These are phyloP conservation scores for Solenopsis invicta DNA, from an alignment of 1,140 invertebrate species.

Conservation along the genomic window DNA sequence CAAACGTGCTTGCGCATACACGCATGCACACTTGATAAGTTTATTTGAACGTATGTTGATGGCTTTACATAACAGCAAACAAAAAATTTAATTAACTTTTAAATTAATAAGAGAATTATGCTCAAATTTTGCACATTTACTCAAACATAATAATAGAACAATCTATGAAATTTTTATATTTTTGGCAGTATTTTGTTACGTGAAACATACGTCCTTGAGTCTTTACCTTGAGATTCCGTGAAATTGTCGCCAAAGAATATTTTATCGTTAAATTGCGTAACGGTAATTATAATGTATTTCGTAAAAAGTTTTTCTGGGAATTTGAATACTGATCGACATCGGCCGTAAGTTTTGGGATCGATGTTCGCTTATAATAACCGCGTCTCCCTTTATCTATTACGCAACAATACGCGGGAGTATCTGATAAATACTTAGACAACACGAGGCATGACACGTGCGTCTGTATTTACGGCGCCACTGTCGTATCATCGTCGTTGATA, in stretches of 20 bases:
- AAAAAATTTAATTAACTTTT: no score
- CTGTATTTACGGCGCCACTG: constrained; percentile 51
- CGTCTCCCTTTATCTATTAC: constrained; percentile 46
- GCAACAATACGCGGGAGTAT: constrained; percentile 65
- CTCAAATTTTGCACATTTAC: no score
- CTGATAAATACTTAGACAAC: constrained; percentile 67
- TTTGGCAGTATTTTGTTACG: no score
- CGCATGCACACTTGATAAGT: no score
- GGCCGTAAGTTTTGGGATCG: constrained; percentile 8
- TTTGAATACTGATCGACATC: background rate
- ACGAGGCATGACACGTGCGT: constrained; percentile 76
- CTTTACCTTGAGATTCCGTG: background rate
- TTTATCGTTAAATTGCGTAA: background rate
- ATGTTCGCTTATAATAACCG: constrained; percentile 48
- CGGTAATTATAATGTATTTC: background rate
- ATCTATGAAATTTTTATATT: no score
- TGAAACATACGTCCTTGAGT: background rate
- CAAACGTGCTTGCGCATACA: no score
- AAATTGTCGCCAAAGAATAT: background rate
- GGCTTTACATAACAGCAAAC: no score
- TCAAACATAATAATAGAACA: no score
- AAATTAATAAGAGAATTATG: no score
- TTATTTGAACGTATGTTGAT: no score
- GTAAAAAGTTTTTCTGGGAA: background rate
- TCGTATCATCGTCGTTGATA: background rate